Percentiles rank a stretch among this genome's conserved stretches.
Conservation (phyloP, 64 coral and sea anemone genomes). For the Actinia equina region DNA sequence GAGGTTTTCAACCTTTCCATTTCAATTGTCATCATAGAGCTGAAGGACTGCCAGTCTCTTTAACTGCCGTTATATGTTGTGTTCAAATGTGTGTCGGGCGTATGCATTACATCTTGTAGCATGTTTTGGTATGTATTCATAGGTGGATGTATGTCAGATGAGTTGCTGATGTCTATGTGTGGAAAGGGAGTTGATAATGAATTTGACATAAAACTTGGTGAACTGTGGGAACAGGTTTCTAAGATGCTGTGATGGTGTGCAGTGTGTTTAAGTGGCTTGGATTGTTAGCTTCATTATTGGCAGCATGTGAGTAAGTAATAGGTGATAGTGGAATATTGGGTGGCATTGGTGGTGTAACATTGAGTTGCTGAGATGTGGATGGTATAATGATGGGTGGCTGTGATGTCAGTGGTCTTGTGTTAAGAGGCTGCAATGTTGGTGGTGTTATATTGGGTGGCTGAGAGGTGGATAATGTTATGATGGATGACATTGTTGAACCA, state of each 20-base stretch:
- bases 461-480: neutral
- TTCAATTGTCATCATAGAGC: neutral
- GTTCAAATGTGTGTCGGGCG: neutral
- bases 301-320: neutral
- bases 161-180: neutral
- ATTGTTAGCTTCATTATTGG: neutral
- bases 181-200: neutral
- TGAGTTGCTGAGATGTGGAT: neutral
- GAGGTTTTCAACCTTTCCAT: neutral
- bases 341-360: neutral
- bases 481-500: neutral
- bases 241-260: neutral
- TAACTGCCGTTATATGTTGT: neutral
- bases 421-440: neutral
- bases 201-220: neutral
- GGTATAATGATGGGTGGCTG: neutral
- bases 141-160: neutral
- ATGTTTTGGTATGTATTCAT: neutral
- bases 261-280: neutral
- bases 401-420: neutral
- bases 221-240: neutral
- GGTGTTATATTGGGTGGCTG: neutral
- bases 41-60: neutral
- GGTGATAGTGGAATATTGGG: neutral
- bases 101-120: neutral